A percentile compares a stretch with the other conserved stretches of the same genome.
phyloP scores from a whole-genome alignment of 2,113 vertebrate genomes.

The Neofelis nebulosa region DNA sequence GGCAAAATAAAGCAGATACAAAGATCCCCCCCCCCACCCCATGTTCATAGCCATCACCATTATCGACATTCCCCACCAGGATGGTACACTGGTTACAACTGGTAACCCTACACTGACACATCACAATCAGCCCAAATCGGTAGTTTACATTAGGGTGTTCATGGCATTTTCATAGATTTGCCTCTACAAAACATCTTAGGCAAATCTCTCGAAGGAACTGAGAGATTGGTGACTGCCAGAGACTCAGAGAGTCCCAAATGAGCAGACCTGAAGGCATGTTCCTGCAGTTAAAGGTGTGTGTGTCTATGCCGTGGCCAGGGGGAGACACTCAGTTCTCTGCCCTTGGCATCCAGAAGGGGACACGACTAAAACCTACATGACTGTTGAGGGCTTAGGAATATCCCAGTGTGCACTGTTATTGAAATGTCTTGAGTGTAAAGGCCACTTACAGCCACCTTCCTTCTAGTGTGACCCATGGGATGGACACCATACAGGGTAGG shows the following conservation, averaged over 20 bases:
- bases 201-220: not conserved
- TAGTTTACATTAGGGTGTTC: not conserved
- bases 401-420: not conserved
- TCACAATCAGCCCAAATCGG: not conserved
- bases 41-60: not conserved
- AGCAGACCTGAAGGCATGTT: not conserved
- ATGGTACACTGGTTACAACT: not conserved
- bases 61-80: not conserved
- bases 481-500: not conserved
- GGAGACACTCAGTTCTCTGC: not conserved
- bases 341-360: not conserved
- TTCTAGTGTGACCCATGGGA: not conserved
- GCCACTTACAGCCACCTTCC: not conserved
- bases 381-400: not conserved
- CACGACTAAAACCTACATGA: not conserved
- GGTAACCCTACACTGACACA: not conserved
- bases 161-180: not conserved
- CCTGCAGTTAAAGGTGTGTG: not conserved
- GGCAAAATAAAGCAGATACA: not conserved
- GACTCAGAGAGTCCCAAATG: not conserved
- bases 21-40: not conserved
- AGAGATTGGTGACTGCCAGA: not conserved
- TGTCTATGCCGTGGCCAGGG: not conserved
- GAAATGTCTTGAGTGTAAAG: not conserved
- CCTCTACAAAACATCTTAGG: not conserved